Evolutionary conservation across 1,140 invertebrate species (phyloP).

Genomic region (Tetramorium simillimum): DNA sequence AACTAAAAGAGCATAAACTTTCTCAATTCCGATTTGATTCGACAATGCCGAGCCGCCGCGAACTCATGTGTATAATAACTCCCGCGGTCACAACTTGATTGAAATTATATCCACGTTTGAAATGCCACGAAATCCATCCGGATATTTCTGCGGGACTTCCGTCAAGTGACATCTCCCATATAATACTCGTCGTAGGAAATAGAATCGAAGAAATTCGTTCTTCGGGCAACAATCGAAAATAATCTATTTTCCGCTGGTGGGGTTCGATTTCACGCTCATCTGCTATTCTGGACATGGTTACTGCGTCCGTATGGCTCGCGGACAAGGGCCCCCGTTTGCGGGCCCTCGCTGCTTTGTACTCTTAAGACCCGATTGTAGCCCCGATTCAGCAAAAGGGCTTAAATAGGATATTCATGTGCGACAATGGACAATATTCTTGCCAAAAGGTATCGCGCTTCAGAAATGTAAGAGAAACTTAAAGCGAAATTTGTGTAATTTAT

Average conservation of each 20-base stretch:
- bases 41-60: neutral
- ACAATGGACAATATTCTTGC: no score
- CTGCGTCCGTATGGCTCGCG: neutral
- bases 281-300: slow-evolving; percentile 12
- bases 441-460: neutral
- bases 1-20: neutral
- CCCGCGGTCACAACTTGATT: neutral
- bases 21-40: neutral
- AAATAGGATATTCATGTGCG: neutral
- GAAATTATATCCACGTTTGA: neutral
- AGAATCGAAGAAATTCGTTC: slow-evolving; percentile 11
- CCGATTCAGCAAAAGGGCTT: neutral
- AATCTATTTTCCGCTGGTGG: slow-evolving; percentile 11
- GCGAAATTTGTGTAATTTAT: slow-evolving; percentile 1
- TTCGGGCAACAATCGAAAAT: slow-evolving; percentile 30
- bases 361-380: neutral
- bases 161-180: neutral
- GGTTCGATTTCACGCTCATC: slow-evolving; percentile 40
- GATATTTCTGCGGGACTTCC: neutral
- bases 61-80: neutral
- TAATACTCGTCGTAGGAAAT: slow-evolving; percentile 6
- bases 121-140: neutral
- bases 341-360: neutral
- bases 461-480: neutral
- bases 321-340: neutral